Evolutionary conservation across 2,797 vertebrate species (phyloP).

Genomic region (Halcyon badia): DNA sequence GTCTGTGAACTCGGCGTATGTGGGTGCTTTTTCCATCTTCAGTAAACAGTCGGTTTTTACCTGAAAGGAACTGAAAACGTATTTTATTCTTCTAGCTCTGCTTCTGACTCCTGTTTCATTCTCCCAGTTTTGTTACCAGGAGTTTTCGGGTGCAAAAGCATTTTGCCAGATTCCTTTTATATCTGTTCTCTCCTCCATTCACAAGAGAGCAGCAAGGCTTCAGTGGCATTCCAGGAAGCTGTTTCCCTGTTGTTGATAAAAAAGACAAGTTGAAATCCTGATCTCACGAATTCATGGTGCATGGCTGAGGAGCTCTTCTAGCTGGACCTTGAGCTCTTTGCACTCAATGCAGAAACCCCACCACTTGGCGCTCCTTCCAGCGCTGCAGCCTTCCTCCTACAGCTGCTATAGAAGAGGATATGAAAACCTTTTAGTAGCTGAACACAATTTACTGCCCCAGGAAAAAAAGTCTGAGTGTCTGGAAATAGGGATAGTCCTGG

Average conservation of each 20-base stretch:
- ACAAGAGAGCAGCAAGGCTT: neutral
- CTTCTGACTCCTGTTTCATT: neutral
- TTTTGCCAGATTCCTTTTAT: slow-evolving; percentile 26
- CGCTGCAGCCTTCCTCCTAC: neutral
- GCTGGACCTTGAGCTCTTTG: neutral
- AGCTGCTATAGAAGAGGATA: fast-evolving
- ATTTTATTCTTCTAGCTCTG: slow-evolving; percentile 19
- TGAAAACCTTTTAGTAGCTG: neutral
- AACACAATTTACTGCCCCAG: neutral
- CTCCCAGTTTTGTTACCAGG: slow-evolving; percentile 28
- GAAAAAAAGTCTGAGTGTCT: neutral
- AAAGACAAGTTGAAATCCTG: neutral
- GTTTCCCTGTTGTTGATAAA: neutral
- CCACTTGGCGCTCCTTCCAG: neutral
- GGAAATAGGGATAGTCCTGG: neutral
- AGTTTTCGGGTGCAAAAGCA: neutral
- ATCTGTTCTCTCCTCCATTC: neutral
- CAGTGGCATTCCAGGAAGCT: neutral
- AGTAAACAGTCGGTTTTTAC: neutral
- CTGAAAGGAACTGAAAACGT: neutral
- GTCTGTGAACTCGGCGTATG: neutral
- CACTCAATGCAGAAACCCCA: neutral
- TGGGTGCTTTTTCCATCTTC: neutral
- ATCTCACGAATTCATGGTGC: neutral
- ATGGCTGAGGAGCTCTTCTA: neutral